Evolutionary conservation across 2,888 invertebrate species (phyloP).

Genomic region (Orthosia gothica): DNA sequence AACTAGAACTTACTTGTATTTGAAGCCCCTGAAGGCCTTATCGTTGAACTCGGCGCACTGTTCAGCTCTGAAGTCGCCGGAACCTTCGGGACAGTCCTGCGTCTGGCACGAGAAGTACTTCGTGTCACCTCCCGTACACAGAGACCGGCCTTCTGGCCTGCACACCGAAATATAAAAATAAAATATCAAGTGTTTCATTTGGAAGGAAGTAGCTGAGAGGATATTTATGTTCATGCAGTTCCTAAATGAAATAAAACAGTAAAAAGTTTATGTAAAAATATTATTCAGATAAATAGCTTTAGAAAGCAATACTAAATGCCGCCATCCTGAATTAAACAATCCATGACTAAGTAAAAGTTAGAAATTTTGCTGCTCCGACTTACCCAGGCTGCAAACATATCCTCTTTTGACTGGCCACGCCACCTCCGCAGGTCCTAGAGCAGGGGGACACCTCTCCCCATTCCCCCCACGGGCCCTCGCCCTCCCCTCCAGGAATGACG

Average conservation of each 20-base stretch:
- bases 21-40: slow-evolving; percentile 95
- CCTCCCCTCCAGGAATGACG: slow-evolving; percentile 94
- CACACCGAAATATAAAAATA: slow-evolving; percentile 40
- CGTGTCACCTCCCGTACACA: slow-evolving; percentile 95
- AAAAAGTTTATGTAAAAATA: background rate
- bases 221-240: background rate
- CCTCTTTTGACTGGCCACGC: slow-evolving; percentile 96
- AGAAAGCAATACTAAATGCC: background rate
- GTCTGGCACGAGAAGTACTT: slow-evolving; percentile 98
- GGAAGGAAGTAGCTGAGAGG: background rate
- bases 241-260: background rate
- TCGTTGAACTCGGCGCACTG: slow-evolving; percentile 97
- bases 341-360: background rate
- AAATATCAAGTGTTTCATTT: background rate
- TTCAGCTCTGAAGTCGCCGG: slow-evolving; percentile 96
- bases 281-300: background rate
- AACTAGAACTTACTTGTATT: slow-evolving; percentile 92
- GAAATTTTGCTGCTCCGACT: slow-evolving; percentile 62
- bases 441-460: slow-evolving; percentile 97
- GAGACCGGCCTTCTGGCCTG: slow-evolving; percentile 92
- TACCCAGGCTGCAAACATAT: slow-evolving; percentile 93
- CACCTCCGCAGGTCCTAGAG: slow-evolving; percentile 98
- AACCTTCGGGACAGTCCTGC: slow-evolving; percentile 96
- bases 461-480: slow-evolving; percentile 93
- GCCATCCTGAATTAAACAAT: background rate